These are phyloP conservation scores for Aelia acuminata DNA, from an alignment of 2,888 invertebrate species.

Conservation along the genomic window DNA sequence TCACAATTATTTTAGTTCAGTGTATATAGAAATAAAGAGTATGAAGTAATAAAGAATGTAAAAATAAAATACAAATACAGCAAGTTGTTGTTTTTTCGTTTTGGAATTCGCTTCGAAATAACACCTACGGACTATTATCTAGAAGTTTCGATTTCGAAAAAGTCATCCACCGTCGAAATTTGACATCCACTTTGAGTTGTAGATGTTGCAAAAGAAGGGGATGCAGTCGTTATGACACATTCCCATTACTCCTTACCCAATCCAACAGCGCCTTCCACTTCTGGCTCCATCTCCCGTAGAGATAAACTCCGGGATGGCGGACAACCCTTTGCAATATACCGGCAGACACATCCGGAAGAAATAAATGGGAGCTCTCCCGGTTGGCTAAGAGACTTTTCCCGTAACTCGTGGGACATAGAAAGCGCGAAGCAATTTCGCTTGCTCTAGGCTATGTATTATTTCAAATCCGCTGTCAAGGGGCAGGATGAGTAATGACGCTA, in stretches of 20 bases:
- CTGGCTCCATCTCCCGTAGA: neutral
- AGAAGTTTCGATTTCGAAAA: neutral
- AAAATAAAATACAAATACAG: no score
- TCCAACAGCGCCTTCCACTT: constrained; percentile 1
- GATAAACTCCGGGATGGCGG: neutral
- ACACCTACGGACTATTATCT: neutral
- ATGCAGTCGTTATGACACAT: neutral
- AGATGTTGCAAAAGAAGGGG: neutral
- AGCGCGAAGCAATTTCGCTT: constrained; percentile 14
- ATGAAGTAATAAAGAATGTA: no score
- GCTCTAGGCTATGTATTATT: constrained; percentile 22
- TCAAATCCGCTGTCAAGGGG: neutral
- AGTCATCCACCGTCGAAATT: no score
- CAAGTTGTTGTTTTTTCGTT: no score
- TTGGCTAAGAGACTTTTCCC: neutral
- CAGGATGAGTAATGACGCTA: neutral
- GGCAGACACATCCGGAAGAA: neutral
- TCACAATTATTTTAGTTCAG: no score
- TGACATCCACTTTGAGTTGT: neutral
- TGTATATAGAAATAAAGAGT: no score
- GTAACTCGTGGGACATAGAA: constrained; percentile 14
- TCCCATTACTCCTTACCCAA: neutral
- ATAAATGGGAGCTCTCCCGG: neutral
- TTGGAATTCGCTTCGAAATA: no score
- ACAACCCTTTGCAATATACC: constrained; percentile 24